Base-by-base conservation (phyloP, 1,140 invertebrate genomes). In the Drosophila parvula region DNA sequence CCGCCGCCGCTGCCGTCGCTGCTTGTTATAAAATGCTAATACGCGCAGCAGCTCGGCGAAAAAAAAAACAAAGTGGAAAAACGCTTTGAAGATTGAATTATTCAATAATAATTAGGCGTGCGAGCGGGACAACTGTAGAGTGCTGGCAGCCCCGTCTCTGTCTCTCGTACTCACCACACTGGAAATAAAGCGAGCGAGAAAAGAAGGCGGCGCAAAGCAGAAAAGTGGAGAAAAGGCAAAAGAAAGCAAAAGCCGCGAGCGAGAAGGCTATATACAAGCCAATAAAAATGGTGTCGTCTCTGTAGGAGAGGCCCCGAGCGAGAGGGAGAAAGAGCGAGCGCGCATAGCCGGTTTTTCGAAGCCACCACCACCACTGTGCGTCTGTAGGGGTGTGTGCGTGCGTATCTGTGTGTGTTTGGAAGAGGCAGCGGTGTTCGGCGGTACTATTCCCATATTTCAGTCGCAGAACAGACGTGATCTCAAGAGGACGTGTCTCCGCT, bases 381-480 rank as follows among this genome's bases (percentile, higher is more conserved):
- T 55, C 7, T 48, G 38, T 10, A 27, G 16, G 44, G 8, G 3
- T 9, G 48, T 61, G 27, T 53, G 50, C 10, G 65, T 48, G 58
- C 18, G 53, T 71, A 61, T 71, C 53, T 70, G 59, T 64, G 58
- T 48, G 27, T 32, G 40, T n/a, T 18, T 10, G 34, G n/a, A 22
- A 34, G 56, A 22, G 56, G 45, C 73, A 63, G 64, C 70, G 12
- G 45, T 56, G 74, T 43, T 62, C 73, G 47, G 62, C 56, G 62
- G 65, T 41, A 60, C 8, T 41, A 43, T 53, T 30, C 38, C 61
- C 22, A 34, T 61, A 50, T 73, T 91, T 86, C 80, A 91, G 84
- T 91, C 85, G 84, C 85, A 90, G 78, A 91, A 91, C 85, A 91
- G 91, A 91, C 91, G 90, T 91, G 90, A 86, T 86, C 90, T 91